Evolutionary conservation across 53 echinoderm and acorn worm genomes (phyloP), one percentile per base, ranked within the genome.

Genomic region (Echinometra lucunter): DNA sequence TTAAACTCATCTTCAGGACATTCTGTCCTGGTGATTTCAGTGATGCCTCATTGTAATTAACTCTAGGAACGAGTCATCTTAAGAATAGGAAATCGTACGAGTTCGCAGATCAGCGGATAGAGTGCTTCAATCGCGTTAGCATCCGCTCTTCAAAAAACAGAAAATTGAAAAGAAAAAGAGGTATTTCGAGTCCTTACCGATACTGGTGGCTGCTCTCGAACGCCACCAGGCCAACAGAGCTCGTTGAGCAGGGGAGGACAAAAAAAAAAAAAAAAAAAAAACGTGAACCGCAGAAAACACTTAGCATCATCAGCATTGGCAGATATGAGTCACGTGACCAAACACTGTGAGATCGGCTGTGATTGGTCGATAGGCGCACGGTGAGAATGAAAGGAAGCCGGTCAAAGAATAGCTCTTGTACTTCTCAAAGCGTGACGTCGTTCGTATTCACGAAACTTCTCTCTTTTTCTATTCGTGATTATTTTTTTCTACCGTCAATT

Each of bases 41-140:
- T 93, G 32, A 82, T 82, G 74, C 32, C 25, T 80, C 23, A 55
- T 85, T 94, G 83, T 94, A n/a, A 83, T 37, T 40, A 60, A 81
- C 63, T 58, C 94, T 2, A 32, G 85, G 60, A 45, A 82, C 83
- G 94, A 83, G 82, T 94, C 94, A 83, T n/a, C 23, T 25, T 37
- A 23, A 60, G 94, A 83, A 94, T 58, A 27, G 83, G 94, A 94
- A 94, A 81, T 42, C 94, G 21, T 94, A 94, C 27, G 38, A 83
- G 44, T 38, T n/a, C 85, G 42, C 1, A 58, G 94, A 83, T 94
- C 58, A 94, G 94, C 94, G 83, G 94, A 94, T 83, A 66, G 94
- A 60, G 85, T n/a, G 66, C 17, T n/a, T 94, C 94, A 94, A 94
- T 94, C 94, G 94, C 85, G 94, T 94, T 94, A 94, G 94, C 27